Evolutionary conservation across 1,140 invertebrate genomes (phyloP).

Genomic region (Formica selysi): DNA sequence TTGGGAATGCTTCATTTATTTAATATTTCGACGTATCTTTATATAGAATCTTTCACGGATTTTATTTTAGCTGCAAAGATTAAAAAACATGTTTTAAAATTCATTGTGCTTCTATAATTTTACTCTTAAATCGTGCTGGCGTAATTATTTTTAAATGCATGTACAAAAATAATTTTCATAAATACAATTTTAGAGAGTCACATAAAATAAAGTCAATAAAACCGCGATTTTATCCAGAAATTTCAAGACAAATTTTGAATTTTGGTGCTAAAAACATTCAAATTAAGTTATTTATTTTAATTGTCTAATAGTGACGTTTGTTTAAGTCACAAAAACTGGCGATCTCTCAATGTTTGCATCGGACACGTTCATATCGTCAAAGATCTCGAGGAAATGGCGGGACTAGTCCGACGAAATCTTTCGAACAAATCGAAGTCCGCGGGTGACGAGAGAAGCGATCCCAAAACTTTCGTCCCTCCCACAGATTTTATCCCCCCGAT

Average conservation of each 20-base stretch:
- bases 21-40: neutral
- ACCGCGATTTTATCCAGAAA: neutral
- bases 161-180: neutral
- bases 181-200: constrained; percentile 6
- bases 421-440: constrained; percentile 16
- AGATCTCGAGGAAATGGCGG: constrained; percentile 12
- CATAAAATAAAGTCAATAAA: too few relatives aligned
- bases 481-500: constrained; percentile 71
- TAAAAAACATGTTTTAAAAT: neutral
- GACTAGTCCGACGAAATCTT: constrained; percentile 49
- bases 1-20: neutral
- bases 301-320: neutral
- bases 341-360: neutral
- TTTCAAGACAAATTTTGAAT: neutral
- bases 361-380: neutral
- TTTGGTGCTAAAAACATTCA: neutral
- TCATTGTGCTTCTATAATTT: neutral
- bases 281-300: neutral
- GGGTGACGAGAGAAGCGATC: constrained; percentile 38
- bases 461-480: constrained; percentile 65
- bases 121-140: neutral
- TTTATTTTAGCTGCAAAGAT: neutral
- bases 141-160: neutral
- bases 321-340: neutral
- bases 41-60: neutral